Evolutionary conservation across 2,113 vertebrate genomes (phyloP).

Genomic region (Antigone vipio): DNA sequence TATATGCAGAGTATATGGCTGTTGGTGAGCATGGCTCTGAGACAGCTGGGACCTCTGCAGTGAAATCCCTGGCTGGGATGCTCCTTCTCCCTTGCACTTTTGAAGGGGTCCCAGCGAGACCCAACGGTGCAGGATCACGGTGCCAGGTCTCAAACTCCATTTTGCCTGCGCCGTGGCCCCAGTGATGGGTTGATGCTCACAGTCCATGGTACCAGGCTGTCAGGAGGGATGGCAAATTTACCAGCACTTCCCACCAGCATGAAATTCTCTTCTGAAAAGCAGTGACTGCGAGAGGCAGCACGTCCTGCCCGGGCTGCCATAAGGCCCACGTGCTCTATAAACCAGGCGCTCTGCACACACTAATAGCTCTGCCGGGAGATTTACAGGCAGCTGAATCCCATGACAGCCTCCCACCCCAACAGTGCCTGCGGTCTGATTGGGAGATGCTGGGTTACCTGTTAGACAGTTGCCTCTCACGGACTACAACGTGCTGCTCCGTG

Average conservation of each 20-base stretch:
- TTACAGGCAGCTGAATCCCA: not conserved
- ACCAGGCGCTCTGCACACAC: not conserved
- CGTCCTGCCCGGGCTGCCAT: fast-evolving
- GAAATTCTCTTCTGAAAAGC: not conserved
- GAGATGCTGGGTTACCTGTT: not conserved
- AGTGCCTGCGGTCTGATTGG: not conserved
- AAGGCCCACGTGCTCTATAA: not conserved
- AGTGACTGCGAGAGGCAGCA: not conserved
- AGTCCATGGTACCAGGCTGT: not conserved
- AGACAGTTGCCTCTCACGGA: not conserved
- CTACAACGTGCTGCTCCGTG: fast-evolving
- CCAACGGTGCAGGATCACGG: fast-evolving
- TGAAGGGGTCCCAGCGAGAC: not conserved
- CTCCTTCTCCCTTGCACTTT: not conserved
- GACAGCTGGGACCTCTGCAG: not conserved
- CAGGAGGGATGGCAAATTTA: not conserved
- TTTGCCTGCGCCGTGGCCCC: not conserved
- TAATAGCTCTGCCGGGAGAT: not conserved
- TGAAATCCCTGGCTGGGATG: fast-evolving
- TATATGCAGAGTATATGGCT: not conserved
- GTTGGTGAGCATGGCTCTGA: fast-evolving
- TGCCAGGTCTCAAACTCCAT: not conserved
- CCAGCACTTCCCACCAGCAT: not conserved
- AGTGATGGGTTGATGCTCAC: fast-evolving
- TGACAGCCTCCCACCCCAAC: not conserved